A percentile compares a stretch with the other conserved stretches of the same genome.
Evolutionary conservation across 2,888 invertebrate genomes (phyloP).

Genomic region (Chrysolina haemoptera): DNA sequence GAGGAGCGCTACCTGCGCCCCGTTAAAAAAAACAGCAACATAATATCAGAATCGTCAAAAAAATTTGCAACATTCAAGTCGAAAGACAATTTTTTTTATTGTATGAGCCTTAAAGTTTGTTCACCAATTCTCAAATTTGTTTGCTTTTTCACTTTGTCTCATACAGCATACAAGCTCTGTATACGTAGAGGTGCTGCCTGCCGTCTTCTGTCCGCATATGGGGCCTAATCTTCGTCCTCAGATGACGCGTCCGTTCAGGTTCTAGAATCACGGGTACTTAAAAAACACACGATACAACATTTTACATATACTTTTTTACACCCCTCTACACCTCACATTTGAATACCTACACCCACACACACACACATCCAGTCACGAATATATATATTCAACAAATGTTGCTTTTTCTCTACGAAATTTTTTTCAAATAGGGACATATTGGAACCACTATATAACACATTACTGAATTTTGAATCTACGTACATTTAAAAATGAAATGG

Average conservation of each 20-base stretch:
- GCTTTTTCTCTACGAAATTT: not conserved
- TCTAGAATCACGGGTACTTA: slow-evolving; percentile 71
- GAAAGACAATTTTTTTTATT: slow-evolving; percentile 40
- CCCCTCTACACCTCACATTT: slow-evolving; percentile 49
- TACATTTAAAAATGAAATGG: too few relatives aligned
- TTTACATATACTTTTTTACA: slow-evolving; percentile 52
- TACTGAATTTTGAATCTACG: too few relatives aligned
- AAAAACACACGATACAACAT: slow-evolving; percentile 64
- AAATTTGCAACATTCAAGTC: slow-evolving; percentile 62
- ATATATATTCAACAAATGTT: slow-evolving; percentile 19
- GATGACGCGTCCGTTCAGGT: slow-evolving; percentile 70
- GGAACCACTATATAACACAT: not conserved
- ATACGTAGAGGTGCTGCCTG: slow-evolving; percentile 71
- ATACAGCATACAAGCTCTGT: slow-evolving; percentile 72
- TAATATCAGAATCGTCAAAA: slow-evolving; percentile 57
- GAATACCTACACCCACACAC: slow-evolving; percentile 38
- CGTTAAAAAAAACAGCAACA: not conserved
- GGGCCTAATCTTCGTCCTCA: slow-evolving; percentile 70
- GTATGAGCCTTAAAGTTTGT: slow-evolving; percentile 62
- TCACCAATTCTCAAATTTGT: slow-evolving; percentile 63
- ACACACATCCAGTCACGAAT: slow-evolving; percentile 47
- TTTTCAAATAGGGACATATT: not conserved
- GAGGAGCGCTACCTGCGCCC: not conserved
- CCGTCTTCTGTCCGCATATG: slow-evolving; percentile 71
- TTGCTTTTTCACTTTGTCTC: slow-evolving; percentile 68